phyloP scores from a whole-genome alignment of 2,797 vertebrate species.

The Xenentodon cancila region DNA sequence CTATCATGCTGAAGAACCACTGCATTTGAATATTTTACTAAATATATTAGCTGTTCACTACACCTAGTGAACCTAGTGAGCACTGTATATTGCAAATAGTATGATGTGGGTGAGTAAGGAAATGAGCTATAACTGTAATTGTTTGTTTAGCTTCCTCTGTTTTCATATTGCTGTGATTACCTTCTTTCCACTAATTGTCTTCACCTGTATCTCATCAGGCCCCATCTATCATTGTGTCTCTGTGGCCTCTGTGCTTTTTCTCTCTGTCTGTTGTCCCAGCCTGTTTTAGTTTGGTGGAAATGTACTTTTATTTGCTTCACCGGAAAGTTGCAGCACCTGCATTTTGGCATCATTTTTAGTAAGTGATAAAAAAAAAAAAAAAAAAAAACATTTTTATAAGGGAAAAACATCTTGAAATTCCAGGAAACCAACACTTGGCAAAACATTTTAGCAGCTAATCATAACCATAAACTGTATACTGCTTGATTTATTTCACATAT shows the following conservation, averaged over 20 bases:
- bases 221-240: neutral
- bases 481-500: too few relatives aligned
- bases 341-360: too few relatives aligned
- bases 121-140: neutral
- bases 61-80: neutral
- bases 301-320: too few relatives aligned
- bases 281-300: neutral
- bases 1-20: neutral
- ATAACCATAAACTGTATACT: too few relatives aligned
- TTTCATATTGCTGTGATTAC: neutral
- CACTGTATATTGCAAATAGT: neutral
- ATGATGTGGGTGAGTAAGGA: neutral
- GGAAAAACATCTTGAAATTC: too few relatives aligned
- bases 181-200: neutral
- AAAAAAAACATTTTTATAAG: too few relatives aligned
- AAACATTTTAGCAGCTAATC: too few relatives aligned
- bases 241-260: too few relatives aligned
- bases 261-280: neutral
- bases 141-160: neutral
- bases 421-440: too few relatives aligned
- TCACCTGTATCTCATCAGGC: conserved; percentile 1
- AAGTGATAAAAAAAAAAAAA: neutral
- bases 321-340: too few relatives aligned
- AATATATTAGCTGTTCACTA: neutral
- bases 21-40: neutral